These are phyloP conservation scores for Coregonus ussuriensis DNA, from an alignment of 2,797 vertebrate genomes.

Conservation along the genomic window DNA sequence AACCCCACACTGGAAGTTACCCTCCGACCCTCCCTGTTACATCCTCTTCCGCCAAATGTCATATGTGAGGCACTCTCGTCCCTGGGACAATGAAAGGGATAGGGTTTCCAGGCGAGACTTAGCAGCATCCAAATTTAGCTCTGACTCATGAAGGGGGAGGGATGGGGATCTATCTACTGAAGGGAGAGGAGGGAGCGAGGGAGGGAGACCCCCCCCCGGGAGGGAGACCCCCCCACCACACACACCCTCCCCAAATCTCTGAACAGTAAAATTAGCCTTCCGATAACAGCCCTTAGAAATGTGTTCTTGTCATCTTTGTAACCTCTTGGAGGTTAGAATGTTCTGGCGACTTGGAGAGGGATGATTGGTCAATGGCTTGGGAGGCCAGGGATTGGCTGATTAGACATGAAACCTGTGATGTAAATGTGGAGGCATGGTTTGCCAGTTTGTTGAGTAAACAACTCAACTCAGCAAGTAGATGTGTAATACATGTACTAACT, in stretches of 20 bases:
- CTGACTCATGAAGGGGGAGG: slow-evolving; percentile 53
- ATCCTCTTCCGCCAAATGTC: slow-evolving; percentile 73
- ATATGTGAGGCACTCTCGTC: slow-evolving; percentile 68
- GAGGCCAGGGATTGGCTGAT: neutral
- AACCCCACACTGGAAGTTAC: slow-evolving; percentile 43
- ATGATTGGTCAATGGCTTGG: neutral
- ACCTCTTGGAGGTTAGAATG: slow-evolving; percentile 17
- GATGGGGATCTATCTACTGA: slow-evolving; percentile 21
- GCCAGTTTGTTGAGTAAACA: no score
- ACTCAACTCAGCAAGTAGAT: no score
- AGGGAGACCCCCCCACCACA: slow-evolving; percentile 7
- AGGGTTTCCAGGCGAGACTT: slow-evolving; percentile 78
- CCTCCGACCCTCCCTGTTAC: slow-evolving; percentile 9
- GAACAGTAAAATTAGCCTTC: slow-evolving; percentile 37
- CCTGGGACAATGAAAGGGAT: slow-evolving; percentile 76
- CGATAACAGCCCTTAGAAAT: slow-evolving; percentile 28
- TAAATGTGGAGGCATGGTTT: neutral
- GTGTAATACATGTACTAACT: no score
- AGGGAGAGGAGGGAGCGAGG: slow-evolving; percentile 12
- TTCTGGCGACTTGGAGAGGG: slow-evolving; percentile 1
- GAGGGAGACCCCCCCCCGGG: slow-evolving; percentile 24
- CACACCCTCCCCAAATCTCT: slow-evolving; percentile 1
- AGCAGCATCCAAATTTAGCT: slow-evolving; percentile 79
- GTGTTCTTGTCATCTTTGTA: slow-evolving; percentile 8
- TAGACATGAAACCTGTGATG: neutral